Conservation (phyloP, 2,888 invertebrate species). For the Volucella inflata region DNA sequence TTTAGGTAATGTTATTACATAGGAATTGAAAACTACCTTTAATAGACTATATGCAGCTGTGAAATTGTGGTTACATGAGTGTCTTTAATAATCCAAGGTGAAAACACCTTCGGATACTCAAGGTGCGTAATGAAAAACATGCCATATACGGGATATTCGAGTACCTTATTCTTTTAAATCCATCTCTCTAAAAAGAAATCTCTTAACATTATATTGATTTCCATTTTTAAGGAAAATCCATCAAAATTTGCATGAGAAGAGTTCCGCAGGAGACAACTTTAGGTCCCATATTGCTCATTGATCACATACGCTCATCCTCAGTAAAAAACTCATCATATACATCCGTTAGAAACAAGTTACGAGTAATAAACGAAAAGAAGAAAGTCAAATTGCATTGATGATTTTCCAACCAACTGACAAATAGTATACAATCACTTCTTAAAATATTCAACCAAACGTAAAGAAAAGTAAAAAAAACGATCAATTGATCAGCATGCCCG, state of each 20-base stretch:
- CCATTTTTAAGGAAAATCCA: not conserved
- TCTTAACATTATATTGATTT: not conserved
- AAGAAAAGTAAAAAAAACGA: not conserved
- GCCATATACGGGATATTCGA: too few relatives aligned
- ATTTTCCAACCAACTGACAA: slow-evolving; percentile 35
- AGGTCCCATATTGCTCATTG: slow-evolving; percentile 2
- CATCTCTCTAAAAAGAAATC: not conserved
- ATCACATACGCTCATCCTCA: slow-evolving; percentile 1
- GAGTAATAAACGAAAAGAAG: slow-evolving; percentile 35
- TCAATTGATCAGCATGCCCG: slow-evolving; percentile 30
- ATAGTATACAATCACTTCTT: slow-evolving; percentile 50
- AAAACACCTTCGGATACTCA: too few relatives aligned
- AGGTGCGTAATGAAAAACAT: too few relatives aligned
- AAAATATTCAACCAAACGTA: slow-evolving; percentile 13
- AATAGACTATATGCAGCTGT: slow-evolving; percentile 39
- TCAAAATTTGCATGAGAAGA: not conserved
- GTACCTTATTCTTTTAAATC: too few relatives aligned
- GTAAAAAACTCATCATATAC: not conserved
- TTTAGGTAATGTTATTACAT: slow-evolving; percentile 50
- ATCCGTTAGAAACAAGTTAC: not conserved
- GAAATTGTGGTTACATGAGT: slow-evolving; percentile 3
- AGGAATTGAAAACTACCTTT: slow-evolving; percentile 56
- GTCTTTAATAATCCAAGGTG: not conserved
- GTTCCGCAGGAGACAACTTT: slow-evolving; percentile 20
- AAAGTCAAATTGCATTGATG: slow-evolving; percentile 54